Conservation (phyloP, 2,888 invertebrate species). For the Alentia gelatinosa region DNA sequence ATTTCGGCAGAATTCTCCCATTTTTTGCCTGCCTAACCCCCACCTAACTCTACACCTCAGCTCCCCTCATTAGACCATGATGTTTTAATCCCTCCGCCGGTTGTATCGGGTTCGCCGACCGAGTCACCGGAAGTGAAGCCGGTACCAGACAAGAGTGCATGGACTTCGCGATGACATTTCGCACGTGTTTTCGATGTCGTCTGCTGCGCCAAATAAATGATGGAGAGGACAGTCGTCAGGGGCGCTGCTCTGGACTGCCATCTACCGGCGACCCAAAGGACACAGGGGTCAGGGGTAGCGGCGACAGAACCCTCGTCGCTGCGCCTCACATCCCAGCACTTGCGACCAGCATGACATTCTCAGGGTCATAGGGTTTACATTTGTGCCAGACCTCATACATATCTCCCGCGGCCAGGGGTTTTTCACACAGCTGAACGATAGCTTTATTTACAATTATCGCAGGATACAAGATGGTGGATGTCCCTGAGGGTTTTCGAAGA, state of each 20-base stretch:
- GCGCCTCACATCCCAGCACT: no score
- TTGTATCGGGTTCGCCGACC: background rate
- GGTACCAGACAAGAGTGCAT: background rate
- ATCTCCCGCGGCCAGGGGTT: no score
- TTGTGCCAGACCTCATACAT: no score
- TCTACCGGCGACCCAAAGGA: background rate
- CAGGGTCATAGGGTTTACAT: no score
- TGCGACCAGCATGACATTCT: no score
- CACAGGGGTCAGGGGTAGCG: background rate
- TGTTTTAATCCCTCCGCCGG: background rate
- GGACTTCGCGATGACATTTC: background rate
- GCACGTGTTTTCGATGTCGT: constrained; percentile 22
- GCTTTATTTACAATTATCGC: background rate
- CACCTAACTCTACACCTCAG: background rate
- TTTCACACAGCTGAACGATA: no score
- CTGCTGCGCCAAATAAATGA: background rate
- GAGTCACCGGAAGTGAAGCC: constrained; percentile 10
- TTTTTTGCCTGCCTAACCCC: background rate
- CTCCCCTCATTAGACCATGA: constrained; percentile 13
- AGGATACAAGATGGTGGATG: no score
- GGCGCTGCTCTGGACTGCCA: background rate
- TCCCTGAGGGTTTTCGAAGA: background rate
- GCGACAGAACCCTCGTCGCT: background rate
- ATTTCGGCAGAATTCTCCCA: background rate
- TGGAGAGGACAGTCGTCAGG: background rate